A percentile compares a stretch with the other conserved stretches of the same genome.
Evolutionary conservation across 2,113 vertebrate species (phyloP).

Genomic region (Lethenteron camtschaticum): DNA sequence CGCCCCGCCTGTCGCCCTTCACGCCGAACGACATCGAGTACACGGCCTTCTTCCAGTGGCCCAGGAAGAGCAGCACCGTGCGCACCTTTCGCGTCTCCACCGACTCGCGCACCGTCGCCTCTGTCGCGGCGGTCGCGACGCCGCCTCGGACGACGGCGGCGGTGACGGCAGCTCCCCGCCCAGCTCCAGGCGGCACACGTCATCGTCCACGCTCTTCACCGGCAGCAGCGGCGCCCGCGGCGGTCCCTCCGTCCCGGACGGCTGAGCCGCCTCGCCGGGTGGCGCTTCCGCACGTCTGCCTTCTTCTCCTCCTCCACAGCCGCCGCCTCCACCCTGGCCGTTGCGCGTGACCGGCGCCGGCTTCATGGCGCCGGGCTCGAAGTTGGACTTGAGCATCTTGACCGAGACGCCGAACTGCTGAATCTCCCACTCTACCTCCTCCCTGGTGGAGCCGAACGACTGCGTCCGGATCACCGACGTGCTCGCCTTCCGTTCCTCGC

Average conservation of each 20-base stretch:
- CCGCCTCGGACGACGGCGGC: too few relatives aligned
- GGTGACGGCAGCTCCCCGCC: too few relatives aligned
- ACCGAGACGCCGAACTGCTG: constrained; percentile 69
- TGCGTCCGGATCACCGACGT: constrained; percentile 24
- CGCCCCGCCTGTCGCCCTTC: constrained; percentile 15
- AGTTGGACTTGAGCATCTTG: constrained; percentile 61
- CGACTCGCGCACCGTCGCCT: constrained; percentile 24
- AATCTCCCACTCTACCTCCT: constrained; percentile 65
- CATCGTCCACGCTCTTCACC: too few relatives aligned
- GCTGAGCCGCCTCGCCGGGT: too few relatives aligned
- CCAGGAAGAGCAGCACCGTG: constrained; percentile 58
- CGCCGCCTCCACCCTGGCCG: constrained; percentile 8
- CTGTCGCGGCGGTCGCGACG: background rate
- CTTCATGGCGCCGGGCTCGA: constrained; percentile 25
- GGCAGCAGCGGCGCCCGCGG: too few relatives aligned
- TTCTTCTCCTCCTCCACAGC: constrained; percentile 38
- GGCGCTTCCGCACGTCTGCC: too few relatives aligned
- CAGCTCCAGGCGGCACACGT: too few relatives aligned
- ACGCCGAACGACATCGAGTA: constrained; percentile 27
- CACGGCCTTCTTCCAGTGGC: constrained; percentile 71
- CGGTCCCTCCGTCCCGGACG: too few relatives aligned
- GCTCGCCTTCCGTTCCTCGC: too few relatives aligned
- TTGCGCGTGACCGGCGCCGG: constrained; percentile 23
- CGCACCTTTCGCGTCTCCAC: constrained; percentile 59
- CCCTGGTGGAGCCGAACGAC: constrained; percentile 45